These are phyloP conservation scores for Grammomys dolichurus DNA, from an alignment of 2,113 vertebrate genomes.

Conservation along the genomic window DNA sequence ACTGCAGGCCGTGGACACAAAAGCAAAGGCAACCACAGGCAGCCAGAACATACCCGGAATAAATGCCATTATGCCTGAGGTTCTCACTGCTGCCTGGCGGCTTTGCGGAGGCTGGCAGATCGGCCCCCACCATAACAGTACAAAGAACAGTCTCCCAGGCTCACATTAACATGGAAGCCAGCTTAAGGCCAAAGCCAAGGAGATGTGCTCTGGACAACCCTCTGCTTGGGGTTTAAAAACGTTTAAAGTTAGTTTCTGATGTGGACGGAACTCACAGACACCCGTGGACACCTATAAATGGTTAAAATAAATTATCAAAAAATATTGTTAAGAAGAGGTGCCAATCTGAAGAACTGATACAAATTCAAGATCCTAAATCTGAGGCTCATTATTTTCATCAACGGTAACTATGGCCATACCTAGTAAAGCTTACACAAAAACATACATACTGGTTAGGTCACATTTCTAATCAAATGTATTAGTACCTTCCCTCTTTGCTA, in stretches of 20 bases:
- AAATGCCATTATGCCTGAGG: background rate
- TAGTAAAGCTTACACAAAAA: background rate
- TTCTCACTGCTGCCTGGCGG: background rate
- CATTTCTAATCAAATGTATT: background rate
- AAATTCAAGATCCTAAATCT: background rate
- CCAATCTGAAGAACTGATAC: background rate
- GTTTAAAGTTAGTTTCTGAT: background rate
- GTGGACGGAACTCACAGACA: background rate
- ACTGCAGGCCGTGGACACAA: background rate
- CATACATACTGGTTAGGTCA: background rate
- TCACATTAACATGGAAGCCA: background rate
- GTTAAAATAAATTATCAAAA: background rate
- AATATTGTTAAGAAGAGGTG: background rate
- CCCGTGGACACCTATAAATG: background rate
- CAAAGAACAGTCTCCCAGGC: background rate
- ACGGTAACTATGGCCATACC: background rate
- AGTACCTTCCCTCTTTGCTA: background rate
- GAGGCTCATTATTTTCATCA: background rate
- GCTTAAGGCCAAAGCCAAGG: conserved; percentile 35
- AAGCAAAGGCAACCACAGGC: background rate
- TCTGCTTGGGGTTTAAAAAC: background rate
- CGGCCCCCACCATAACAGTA: rapidly evolving
- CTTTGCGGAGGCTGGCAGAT: background rate
- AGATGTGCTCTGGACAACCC: rapidly evolving
- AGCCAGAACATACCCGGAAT: background rate